A percentile compares a stretch with the other conserved stretches of the same genome.
Evolutionary conservation across 2,888 invertebrate species (phyloP).

Genomic region (Dolomedes plantarius): DNA sequence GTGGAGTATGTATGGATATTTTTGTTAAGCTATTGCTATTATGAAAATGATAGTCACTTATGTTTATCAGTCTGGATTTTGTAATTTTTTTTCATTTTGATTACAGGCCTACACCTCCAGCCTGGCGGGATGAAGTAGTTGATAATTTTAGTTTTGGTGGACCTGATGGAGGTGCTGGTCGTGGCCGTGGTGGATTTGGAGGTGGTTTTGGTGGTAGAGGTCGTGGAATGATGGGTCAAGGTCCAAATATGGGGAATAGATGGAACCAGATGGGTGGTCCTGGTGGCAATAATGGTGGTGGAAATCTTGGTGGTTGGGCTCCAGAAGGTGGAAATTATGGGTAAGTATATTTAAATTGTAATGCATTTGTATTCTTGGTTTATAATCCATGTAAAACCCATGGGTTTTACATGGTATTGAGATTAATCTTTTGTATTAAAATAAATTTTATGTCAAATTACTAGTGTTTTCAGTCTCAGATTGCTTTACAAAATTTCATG

Average conservation of each 20-base stretch:
- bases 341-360: background rate
- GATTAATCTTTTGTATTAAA: background rate
- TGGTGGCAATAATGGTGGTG: conserved; percentile 26
- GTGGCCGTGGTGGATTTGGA: conserved; percentile 50
- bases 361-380: too few relatives aligned
- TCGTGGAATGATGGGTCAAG: conserved; percentile 57
- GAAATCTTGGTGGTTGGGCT: conserved; percentile 39
- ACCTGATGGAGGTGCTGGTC: conserved; percentile 38
- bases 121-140: conserved; percentile 59
- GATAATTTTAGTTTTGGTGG: conserved; percentile 62
- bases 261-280: conserved; percentile 54
- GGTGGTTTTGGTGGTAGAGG: conserved; percentile 39
- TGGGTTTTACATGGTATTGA: too few relatives aligned
- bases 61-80: too few relatives aligned
- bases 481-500: too few relatives aligned
- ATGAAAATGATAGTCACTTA: too few relatives aligned
- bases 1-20: too few relatives aligned
- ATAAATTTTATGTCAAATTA: too few relatives aligned
- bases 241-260: conserved; percentile 49
- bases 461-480: too few relatives aligned
- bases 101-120: conserved; percentile 43
- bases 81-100: background rate
- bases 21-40: too few relatives aligned
- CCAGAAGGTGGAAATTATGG: conserved; percentile 34
- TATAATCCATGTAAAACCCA: too few relatives aligned